Evolutionary conservation across 92 coral and sea anemone genomes (phyloP).

Genomic region (Siderastrea radians): DNA sequence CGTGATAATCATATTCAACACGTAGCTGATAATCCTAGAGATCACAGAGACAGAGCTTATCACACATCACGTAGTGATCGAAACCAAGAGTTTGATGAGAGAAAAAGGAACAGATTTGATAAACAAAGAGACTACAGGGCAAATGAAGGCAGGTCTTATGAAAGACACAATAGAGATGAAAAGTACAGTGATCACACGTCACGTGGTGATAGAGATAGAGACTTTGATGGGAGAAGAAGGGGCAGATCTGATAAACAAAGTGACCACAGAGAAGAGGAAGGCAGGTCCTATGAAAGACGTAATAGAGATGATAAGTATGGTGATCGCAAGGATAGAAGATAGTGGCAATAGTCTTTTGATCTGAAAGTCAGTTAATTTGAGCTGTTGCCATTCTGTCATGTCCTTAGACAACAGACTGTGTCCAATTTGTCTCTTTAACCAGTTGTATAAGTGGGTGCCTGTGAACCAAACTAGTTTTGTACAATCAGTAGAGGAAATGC

Average conservation of each 20-base stretch:
- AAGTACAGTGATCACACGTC: neutral
- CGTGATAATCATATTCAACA: neutral
- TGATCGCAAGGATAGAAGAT: conserved; percentile 22
- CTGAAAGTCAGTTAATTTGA: too few species aligned
- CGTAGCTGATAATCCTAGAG: neutral
- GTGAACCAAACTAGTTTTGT: too few species aligned
- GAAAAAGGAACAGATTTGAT: conserved; percentile 12
- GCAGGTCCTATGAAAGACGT: neutral
- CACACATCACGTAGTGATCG: conserved; percentile 9
- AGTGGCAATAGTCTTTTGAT: neutral
- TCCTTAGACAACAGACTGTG: too few species aligned
- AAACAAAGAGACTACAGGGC: conserved; percentile 22
- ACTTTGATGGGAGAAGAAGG: conserved; percentile 18
- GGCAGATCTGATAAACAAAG: conserved; percentile 12
- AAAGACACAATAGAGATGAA: conserved; percentile 5
- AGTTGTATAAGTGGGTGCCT: too few species aligned
- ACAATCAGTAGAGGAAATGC: too few species aligned
- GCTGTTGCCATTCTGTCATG: too few species aligned
- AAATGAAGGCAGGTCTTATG: conserved; percentile 1
- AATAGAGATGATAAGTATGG: neutral
- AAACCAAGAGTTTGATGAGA: neutral
- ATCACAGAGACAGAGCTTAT: neutral
- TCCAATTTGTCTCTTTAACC: too few species aligned
- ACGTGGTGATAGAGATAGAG: neutral
- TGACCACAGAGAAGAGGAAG: conserved; percentile 25